These are phyloP conservation scores for Listronotus oregonensis DNA, from an alignment of 1,140 invertebrate genomes.

Conservation along the genomic window DNA sequence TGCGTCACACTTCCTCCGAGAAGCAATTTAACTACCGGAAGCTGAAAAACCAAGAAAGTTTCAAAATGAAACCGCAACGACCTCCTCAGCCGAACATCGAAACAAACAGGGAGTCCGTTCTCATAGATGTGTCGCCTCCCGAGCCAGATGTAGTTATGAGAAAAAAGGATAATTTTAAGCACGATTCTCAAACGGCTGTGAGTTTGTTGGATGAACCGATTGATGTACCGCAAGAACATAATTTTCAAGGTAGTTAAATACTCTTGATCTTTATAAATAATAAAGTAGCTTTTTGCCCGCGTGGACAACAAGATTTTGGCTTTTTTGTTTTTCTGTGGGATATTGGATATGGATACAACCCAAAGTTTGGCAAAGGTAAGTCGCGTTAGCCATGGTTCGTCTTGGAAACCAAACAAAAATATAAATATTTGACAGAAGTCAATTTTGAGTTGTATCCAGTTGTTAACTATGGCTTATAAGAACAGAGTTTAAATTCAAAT, in stretches of 20 bases:
- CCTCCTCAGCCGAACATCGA: conserved; percentile 60
- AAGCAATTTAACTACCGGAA: conserved; percentile 80
- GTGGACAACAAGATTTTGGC: too few relatives aligned
- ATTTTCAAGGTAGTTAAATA: conserved; percentile 16
- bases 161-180: conserved; percentile 19
- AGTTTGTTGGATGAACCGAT: conserved; percentile 80
- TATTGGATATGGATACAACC: too few relatives aligned
- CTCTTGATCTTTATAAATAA: too few relatives aligned
- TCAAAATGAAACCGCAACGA: conserved; percentile 57
- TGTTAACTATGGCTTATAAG: too few relatives aligned
- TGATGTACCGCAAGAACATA: conserved; percentile 62
- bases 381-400: too few relatives aligned
- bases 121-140: conserved; percentile 65
- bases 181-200: conserved; percentile 51
- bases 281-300: too few relatives aligned
- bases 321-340: too few relatives aligned
- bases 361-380: too few relatives aligned
- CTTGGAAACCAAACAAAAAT: too few relatives aligned
- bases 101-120: conserved; percentile 60
- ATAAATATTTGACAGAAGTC: too few relatives aligned
- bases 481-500: too few relatives aligned
- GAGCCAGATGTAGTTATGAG: conserved; percentile 54
- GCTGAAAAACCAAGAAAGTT: conserved; percentile 67
- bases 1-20: conserved; percentile 50
- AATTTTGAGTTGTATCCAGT: too few relatives aligned